Base-by-base conservation (phyloP, 2,888 invertebrate genomes). In the Abrostola tripartita region DNA sequence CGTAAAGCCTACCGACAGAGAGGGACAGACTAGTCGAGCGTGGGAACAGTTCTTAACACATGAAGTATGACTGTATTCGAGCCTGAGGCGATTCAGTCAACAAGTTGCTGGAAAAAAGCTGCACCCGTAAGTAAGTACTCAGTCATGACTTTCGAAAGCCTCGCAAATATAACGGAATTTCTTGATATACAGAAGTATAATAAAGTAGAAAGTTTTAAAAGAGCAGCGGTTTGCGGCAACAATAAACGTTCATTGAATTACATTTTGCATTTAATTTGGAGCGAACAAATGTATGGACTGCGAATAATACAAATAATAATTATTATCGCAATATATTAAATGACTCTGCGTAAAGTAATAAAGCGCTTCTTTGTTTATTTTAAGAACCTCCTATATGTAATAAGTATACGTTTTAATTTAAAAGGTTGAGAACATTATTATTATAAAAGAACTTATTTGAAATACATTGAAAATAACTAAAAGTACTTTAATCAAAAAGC, bases 41-140 rank as follows among this genome's bases (percentile, higher is more conserved):
- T 91, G 91, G 90, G 91, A 91, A 91, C 84, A 74, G 74, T 75
- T 76, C 74, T 79, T 78, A 76, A 78, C 75, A 76, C 72, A 77
- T 74, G 71, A 73, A 78, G 82, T 81, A 81, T 83, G 81, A 82
- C 80, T 85, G 81, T 82, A 78, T 84, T 83, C 76, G 77, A 82
- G 85, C 85, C 84, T 75, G 74, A 74, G 82, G 88, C 84, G 69
- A 80, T 81, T 78, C 84, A 84, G 78, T 71, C 84, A 84, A 85
- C 84, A 82, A 86, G 82, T 86, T 82, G 78, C 68, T 78, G 79
- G 83, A 82, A 87, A 87, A 88, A 87, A 85, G 76, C 83, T 76
- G 85, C 74, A 67, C 71, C 78, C 72, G 76, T 78, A 76, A 74
- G 76, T 78, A 81, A 74, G 76, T 78, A 81, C 82, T 83, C 79